These are phyloP conservation scores for Brachionichthys hirsutus DNA, from an alignment of 2,113 vertebrate species.

Conservation along the genomic window DNA sequence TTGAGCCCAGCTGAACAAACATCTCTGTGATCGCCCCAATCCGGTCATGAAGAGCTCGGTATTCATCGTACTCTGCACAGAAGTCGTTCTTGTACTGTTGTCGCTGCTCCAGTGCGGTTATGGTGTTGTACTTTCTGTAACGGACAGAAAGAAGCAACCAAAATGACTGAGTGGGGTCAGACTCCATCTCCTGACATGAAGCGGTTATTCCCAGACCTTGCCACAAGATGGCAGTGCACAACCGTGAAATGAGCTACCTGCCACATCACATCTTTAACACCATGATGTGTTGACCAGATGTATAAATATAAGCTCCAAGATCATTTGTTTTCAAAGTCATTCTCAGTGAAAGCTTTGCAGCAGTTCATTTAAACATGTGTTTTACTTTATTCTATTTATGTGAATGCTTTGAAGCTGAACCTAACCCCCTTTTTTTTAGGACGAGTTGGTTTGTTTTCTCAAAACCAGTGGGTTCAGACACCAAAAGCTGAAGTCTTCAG, in stretches of 20 bases:
- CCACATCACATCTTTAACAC: conserved; percentile 26
- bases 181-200: not conserved
- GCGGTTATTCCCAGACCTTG: not conserved
- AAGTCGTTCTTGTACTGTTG: conserved; percentile 84
- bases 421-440: conserved; percentile 11
- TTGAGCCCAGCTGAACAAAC: conserved; percentile 83
- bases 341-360: conserved; percentile 39
- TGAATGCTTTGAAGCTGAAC: conserved; percentile 36
- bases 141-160: not conserved
- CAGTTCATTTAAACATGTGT: conserved; percentile 37
- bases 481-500: conserved; percentile 11
- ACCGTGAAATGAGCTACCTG: conserved; percentile 2
- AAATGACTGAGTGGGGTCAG: not conserved
- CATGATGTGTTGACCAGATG: conserved; percentile 64
- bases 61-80: conserved; percentile 80
- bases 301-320: conserved; percentile 46
- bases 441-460: conserved; percentile 1
- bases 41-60: conserved; percentile 77
- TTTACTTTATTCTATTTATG: conserved; percentile 33
- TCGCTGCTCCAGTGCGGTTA: conserved; percentile 75
- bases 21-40: conserved; percentile 78
- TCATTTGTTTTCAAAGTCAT: conserved; percentile 43
- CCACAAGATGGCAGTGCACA: conserved; percentile 65
- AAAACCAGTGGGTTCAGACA: conserved; percentile 7
- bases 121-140: conserved; percentile 76